Evolutionary conservation across 2,888 invertebrate genomes (phyloP).

Genomic region (Leptinotarsa tumamoca): DNA sequence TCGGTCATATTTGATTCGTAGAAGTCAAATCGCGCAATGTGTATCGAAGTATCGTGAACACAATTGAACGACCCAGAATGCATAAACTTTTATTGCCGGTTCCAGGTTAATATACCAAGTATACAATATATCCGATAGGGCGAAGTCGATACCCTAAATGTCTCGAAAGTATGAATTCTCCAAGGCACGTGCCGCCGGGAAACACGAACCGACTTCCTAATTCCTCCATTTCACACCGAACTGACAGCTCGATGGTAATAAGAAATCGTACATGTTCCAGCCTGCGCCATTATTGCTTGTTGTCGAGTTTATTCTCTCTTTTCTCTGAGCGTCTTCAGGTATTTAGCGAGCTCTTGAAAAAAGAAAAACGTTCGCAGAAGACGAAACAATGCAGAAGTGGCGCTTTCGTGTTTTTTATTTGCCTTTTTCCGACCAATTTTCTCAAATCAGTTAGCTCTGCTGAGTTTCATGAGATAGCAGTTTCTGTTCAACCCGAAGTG

Average conservation of each 20-base stretch:
- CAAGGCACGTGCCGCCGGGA: conserved; percentile 46
- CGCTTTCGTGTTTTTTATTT: not conserved
- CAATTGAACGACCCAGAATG: conserved; percentile 1
- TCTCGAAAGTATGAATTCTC: conserved; percentile 18
- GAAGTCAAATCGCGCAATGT: not conserved
- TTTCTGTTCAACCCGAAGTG: not conserved
- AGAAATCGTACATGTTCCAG: conserved; percentile 44
- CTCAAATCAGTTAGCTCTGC: not conserved
- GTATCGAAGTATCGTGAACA: conserved; percentile 11
- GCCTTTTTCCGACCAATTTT: not conserved
- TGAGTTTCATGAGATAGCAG: not conserved
- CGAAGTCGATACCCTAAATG: conserved; percentile 17
- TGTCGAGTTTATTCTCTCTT: conserved; percentile 34
- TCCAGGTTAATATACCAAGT: conserved; percentile 9
- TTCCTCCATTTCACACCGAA: conserved; percentile 48
- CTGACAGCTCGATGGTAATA: conserved; percentile 49
- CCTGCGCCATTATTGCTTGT: conserved; percentile 33
- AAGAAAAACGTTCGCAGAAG: conserved; percentile 12
- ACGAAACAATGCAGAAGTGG: conserved; percentile 5
- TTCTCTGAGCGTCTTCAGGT: conserved; percentile 23
- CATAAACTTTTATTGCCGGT: conserved; percentile 18
- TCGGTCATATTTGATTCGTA: not conserved
- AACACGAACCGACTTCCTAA: conserved; percentile 52
- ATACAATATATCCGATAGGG: conserved; percentile 18
- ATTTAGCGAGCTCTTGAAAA: conserved; percentile 21